Base-by-base conservation (phyloP, 2,888 invertebrate genomes). In the Lomographa bimaculata region DNA sequence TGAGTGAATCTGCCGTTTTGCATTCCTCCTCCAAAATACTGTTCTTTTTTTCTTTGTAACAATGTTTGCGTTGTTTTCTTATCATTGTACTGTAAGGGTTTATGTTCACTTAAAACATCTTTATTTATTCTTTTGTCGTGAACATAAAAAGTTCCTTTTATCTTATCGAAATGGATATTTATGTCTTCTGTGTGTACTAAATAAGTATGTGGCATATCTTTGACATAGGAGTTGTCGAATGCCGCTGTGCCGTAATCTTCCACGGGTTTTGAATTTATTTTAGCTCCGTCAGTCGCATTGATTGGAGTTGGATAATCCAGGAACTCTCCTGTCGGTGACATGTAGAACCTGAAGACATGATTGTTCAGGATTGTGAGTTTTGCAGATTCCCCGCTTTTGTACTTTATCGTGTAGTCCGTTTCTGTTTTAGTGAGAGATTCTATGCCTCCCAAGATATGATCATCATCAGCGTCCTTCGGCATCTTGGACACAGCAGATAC, bases 1-100 rank as follows among this genome's bases (percentile, higher is more conserved):
- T 87, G 87, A 7, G 75, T 68, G 38, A 86, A 89, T 52, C 79
- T 71, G 2, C 87, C 87, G 49, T 87, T 87, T 49, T 87, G 87
- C 86, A 86, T 87, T 14, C 87, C 87, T 10, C 87, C 87, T 9
- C 87, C 87, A 38, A 77, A 89, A 55, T 73, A 89, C 57, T 71
- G 72, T 50, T 89, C 87, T 18, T 79, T 62, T 25, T 62, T 24
- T 17, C 58, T 39, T 55, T 83, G 81, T 12, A 54, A 20, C 33
- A 83, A 55, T 5, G 57, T 68, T 50, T 87, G 86, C 21, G 46
- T 73, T n/a, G 65, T 55, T 50, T 57, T 48, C 14, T 49, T 46
- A 42, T 72, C 52, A 14, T 42, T 43, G 48, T 85, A 82, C 24
- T 60, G 65, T 50, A 87, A 57, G 12, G 85, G 57, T 29, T 52